Conservation (phyloP, 1,140 invertebrate species). For the Sycobia sp. region DNA sequence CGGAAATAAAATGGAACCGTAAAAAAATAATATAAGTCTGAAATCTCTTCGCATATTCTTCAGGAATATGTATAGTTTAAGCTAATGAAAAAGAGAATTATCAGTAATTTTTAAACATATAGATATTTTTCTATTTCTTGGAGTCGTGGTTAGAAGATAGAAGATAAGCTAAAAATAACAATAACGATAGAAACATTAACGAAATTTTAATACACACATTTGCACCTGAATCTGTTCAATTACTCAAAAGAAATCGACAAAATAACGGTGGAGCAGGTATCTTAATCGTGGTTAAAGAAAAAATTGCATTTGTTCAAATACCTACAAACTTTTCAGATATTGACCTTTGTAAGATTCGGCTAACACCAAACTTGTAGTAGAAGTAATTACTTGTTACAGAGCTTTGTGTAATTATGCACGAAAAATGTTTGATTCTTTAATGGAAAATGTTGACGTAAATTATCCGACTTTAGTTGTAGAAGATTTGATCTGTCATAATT, state of each 20-base stretch:
- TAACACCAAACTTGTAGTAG: background rate
- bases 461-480: background rate
- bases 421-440: background rate
- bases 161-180: too few species aligned
- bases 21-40: background rate
- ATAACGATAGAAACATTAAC: too few species aligned
- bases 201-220: background rate
- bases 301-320: background rate
- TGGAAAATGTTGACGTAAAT: background rate
- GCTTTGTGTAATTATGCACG: background rate
- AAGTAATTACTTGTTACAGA: background rate
- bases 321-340: background rate
- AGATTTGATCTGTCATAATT: background rate
- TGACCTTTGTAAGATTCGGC: background rate
- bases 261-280: background rate
- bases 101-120: background rate
- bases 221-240: background rate
- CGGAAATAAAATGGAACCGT: background rate
- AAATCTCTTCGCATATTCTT: background rate
- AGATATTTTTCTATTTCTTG: background rate
- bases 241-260: background rate
- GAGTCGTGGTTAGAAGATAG: background rate
- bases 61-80: background rate
- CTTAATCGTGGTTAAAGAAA: background rate
- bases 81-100: background rate